These are phyloP conservation scores for Hylia prasina DNA, from an alignment of 2,113 vertebrate genomes.

Conservation along the genomic window DNA sequence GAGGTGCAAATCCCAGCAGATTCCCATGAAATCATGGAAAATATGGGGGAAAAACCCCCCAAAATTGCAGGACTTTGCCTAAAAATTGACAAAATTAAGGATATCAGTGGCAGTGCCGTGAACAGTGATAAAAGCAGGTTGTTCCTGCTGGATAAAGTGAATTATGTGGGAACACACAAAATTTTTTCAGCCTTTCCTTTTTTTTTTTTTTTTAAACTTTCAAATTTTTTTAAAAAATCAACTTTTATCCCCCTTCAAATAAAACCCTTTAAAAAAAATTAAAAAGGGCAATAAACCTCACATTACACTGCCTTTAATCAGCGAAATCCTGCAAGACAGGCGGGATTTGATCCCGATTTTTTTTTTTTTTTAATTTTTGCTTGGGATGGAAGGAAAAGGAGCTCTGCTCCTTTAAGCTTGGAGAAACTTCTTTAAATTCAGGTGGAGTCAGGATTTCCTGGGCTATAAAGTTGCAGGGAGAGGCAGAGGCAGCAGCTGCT, in stretches of 20 bases:
- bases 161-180: background rate
- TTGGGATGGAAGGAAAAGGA: background rate
- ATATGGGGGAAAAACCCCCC: accelerated
- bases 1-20: background rate
- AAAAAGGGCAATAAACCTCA: accelerated
- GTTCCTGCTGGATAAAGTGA: background rate
- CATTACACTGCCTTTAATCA: accelerated
- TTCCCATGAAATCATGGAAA: accelerated
- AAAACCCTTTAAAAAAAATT: background rate
- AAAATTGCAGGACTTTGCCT: background rate
- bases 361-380: too few species aligned
- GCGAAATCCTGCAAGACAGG: background rate
- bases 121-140: background rate
- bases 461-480: conserved; percentile 62
- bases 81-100: background rate
- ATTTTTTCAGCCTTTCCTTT: background rate
- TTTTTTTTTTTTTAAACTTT: background rate
- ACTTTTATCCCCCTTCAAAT: accelerated
- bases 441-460: conserved; percentile 52
- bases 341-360: background rate
- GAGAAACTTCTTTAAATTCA: conserved; percentile 16
- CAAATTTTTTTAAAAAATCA: background rate
- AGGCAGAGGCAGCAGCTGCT: conserved; percentile 31
- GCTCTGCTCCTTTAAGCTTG: conserved; percentile 57
- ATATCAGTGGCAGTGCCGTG: too few species aligned